These are phyloP conservation scores for Lasioglossum figueresi DNA, from an alignment of 2,888 invertebrate genomes.

Conservation along the genomic window DNA sequence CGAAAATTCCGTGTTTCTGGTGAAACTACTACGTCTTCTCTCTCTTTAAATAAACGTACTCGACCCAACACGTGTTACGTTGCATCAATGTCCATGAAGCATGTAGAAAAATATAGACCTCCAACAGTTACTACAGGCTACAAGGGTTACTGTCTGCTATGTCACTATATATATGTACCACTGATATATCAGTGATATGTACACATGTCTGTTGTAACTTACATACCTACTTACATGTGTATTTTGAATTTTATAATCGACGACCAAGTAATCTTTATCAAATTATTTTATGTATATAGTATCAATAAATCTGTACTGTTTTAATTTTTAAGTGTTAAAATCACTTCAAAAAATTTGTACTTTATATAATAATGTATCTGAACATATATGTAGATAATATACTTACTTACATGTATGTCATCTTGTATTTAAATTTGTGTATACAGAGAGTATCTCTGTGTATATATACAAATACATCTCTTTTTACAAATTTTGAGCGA, in stretches of 20 bases:
- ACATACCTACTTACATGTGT: not conserved
- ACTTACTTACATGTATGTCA: not conserved
- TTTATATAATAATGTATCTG: not conserved
- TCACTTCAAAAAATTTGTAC: not conserved
- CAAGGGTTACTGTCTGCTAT: not conserved
- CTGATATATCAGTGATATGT: no score
- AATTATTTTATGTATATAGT: not conserved
- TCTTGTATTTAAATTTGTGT: not conserved
- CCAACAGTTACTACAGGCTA: constrained; percentile 6
- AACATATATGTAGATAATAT: not conserved
- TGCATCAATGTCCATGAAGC: constrained; percentile 64
- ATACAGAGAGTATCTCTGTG: no score
- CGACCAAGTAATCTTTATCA: not conserved
- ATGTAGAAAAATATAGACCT: constrained; percentile 51
- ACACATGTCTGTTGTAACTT: not conserved
- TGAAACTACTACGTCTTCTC: constrained; percentile 73
- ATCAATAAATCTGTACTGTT: not conserved
- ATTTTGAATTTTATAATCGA: not conserved
- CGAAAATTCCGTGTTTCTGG: constrained; percentile 71
- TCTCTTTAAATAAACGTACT: constrained; percentile 76
- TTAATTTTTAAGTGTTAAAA: not conserved
- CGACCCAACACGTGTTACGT: constrained; percentile 80
- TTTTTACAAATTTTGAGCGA: not conserved
- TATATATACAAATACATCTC: not conserved
- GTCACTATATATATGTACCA: not conserved